Evolutionary conservation across 2,113 vertebrate species (phyloP).

Genomic region (Cnemophilus loriae): DNA sequence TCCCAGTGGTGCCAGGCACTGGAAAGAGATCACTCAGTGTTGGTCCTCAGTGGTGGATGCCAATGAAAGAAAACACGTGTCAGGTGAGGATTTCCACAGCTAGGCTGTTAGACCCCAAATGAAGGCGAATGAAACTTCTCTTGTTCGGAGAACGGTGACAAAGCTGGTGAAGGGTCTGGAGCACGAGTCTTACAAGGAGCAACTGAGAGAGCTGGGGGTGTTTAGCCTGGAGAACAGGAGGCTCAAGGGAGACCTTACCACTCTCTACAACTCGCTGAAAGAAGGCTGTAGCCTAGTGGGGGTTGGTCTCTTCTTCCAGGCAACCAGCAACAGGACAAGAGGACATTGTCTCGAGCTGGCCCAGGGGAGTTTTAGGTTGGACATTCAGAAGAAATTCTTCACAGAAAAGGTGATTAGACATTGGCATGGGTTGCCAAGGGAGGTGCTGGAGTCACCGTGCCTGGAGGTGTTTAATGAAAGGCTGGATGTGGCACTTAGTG

Average conservation of each 20-base stretch:
- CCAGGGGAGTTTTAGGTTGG: not conserved
- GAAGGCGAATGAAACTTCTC: not conserved
- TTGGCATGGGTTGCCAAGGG: not conserved
- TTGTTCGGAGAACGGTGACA: not conserved
- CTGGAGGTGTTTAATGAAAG: not conserved
- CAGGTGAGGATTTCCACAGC: not conserved
- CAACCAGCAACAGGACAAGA: not conserved
- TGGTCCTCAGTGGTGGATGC: not conserved
- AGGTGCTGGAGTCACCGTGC: not conserved
- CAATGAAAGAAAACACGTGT: not conserved
- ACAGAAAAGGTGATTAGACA: not conserved
- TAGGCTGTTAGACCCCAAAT: not conserved
- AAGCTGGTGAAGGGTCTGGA: not conserved
- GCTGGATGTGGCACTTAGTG: not conserved
- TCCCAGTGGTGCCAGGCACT: not conserved
- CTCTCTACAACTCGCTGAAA: not conserved
- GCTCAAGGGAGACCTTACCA: not conserved
- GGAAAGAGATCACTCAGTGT: not conserved
- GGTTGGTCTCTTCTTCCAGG: not conserved
- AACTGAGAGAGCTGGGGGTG: not conserved
- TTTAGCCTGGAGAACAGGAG: not conserved
- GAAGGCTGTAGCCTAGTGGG: fast-evolving
- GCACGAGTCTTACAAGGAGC: not conserved
- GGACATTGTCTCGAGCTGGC: not conserved
- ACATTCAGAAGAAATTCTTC: not conserved